These are phyloP conservation scores for Calyptomena viridis DNA, from an alignment of 2,113 vertebrate species.

Conservation along the genomic window DNA sequence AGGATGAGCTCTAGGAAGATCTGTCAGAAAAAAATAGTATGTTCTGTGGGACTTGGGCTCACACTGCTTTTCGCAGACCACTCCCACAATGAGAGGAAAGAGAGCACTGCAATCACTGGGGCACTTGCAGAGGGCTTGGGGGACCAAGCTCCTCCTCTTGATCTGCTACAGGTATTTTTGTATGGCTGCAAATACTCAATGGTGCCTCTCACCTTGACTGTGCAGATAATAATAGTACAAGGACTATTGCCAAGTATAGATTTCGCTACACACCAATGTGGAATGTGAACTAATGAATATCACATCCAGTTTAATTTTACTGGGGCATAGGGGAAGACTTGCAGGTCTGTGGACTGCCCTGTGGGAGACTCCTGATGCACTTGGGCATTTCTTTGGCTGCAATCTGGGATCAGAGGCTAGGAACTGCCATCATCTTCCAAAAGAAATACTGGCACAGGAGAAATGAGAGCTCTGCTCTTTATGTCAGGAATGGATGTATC, in stretches of 20 bases:
- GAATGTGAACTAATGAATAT: background rate
- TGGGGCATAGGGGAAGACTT: background rate
- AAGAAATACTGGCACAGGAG: background rate
- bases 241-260: background rate
- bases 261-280: background rate
- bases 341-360: background rate
- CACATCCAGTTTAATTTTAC: background rate
- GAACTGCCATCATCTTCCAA: background rate
- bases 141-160: background rate
- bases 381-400: background rate
- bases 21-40: background rate
- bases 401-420: background rate
- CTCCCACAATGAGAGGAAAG: background rate
- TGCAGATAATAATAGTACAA: background rate
- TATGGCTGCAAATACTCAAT: rapidly evolving
- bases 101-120: background rate
- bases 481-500: background rate
- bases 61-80: background rate
- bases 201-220: background rate
- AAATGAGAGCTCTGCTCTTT: background rate
- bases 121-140: background rate
- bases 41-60: background rate
- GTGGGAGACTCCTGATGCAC: background rate
- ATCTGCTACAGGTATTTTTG: background rate
- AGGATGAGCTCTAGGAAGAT: background rate